phyloP scores from a whole-genome alignment of 2,888 invertebrate genomes.

The Eilema depressum region DNA sequence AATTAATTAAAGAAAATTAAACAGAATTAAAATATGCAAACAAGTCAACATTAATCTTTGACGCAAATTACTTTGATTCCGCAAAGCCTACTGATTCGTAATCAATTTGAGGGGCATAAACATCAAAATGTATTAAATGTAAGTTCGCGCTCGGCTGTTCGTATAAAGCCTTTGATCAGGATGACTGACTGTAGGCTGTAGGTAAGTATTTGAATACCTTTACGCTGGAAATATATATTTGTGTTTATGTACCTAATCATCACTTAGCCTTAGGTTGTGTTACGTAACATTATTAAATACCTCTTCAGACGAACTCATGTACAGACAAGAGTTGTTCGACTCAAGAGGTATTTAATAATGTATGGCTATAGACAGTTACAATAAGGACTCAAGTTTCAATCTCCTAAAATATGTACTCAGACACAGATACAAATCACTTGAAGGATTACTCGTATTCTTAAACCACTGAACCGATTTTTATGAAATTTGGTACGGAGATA shows the following conservation, averaged over 20 bases:
- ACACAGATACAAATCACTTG: too few relatives aligned
- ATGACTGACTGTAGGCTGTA: slow-evolving; percentile 42
- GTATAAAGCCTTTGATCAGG: slow-evolving; percentile 50
- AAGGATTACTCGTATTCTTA: too few relatives aligned
- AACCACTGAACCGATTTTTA: too few relatives aligned
- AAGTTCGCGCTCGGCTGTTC: slow-evolving; percentile 32
- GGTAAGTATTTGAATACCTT: slow-evolving; percentile 29
- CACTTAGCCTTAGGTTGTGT: slow-evolving; percentile 17
- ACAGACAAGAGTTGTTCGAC: too few relatives aligned
- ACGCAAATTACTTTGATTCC: slow-evolving; percentile 34
- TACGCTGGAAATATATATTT: slow-evolving; percentile 27
- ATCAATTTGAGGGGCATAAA: slow-evolving; percentile 38
- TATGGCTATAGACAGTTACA: neutral
- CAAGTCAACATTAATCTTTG: slow-evolving; percentile 22
- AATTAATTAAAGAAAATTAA: neutral
- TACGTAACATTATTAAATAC: neutral
- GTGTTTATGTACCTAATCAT: slow-evolving; percentile 52
- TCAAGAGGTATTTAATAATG: too few relatives aligned
- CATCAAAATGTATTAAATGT: slow-evolving; percentile 46
- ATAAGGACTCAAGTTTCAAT: neutral
- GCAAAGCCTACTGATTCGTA: slow-evolving; percentile 12
- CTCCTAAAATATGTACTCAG: too few relatives aligned
- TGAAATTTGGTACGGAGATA: too few relatives aligned
- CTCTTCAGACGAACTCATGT: slow-evolving; percentile 30
- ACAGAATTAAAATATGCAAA: slow-evolving; percentile 7